phyloP scores from a whole-genome alignment of 2,888 invertebrate species.

The Tipula helvola region DNA sequence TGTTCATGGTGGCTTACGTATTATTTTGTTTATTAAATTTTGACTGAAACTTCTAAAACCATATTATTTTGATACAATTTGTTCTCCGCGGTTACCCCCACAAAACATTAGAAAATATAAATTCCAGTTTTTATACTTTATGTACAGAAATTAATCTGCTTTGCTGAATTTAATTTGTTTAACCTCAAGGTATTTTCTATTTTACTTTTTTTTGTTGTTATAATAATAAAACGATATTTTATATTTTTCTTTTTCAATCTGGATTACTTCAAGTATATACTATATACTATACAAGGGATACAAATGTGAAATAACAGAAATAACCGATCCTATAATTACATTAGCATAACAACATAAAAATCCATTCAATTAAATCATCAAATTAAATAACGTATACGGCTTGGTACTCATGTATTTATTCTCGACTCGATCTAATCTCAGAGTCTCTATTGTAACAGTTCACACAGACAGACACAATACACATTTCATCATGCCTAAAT shows the following conservation, averaged over 20 bases:
- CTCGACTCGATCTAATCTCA: neutral
- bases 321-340: slow-evolving; percentile 4
- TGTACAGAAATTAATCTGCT: neutral
- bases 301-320: neutral
- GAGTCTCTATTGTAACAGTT: neutral
- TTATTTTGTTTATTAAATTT: too few species aligned
- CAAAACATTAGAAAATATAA: neutral
- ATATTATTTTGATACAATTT: neutral
- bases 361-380: neutral
- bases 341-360: neutral
- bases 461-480: neutral
- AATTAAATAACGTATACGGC: neutral
- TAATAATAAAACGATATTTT: neutral
- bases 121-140: neutral
- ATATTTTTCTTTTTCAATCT: neutral
- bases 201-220: neutral
- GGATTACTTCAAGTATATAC: neutral
- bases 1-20: too few species aligned
- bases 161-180: neutral
- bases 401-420: neutral
- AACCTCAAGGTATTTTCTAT: neutral
- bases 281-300: neutral
- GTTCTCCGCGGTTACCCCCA: neutral
- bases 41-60: neutral
- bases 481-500: neutral